Evolutionary conservation across 2,113 vertebrate species (phyloP), one percentile per base, ranked within the genome.

Genomic region (Casuarius casuarius): DNA sequence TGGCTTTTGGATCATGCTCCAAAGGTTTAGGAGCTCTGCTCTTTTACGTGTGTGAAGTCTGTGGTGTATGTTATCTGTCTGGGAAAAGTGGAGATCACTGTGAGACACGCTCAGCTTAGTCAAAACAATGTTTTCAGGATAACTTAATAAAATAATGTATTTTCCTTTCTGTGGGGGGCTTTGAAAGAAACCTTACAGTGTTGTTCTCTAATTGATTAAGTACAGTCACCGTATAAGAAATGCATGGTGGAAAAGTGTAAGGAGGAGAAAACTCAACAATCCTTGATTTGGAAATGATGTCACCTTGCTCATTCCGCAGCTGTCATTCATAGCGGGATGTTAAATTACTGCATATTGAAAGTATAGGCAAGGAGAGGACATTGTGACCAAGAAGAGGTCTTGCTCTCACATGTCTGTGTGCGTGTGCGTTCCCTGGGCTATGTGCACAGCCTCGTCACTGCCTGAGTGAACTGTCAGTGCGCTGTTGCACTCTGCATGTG

Each of bases 111-210:
- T 93, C 62, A 77, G 49, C 90, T 89, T 89, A 48, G n/a, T 78
- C 67, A 73, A 51, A 95, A n/a, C 16, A 73, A 29, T 87, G 92
- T 96, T 97, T 98, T 97, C 92, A 95, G 94, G 74, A 46, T 40
- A 91, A 75, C 42, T 91, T 82, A 72, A 91, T 84, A 90, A 95
- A 98, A 95, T 65, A 63, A 71, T 87, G 66, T 91, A 15, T 95
- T 88, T 96, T 95, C 65, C 48, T 94, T 97, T 52, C n/a, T 46
- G 35, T 42, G 42, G 35, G 44, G 49, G 80, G 74, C 79, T 91
- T 94, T 94, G 75, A 96, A 84, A 70, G 94, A 89, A 97, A 91
- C 79, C 79, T 81, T 91, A 54, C 77, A 93, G 38, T 0, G 1
- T 51, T 54, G 16, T 95, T 89, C 90, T 94, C 82, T 67, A 54